phyloP scores from a whole-genome alignment of 2,888 invertebrate species.

The Leucozona laternaria region DNA sequence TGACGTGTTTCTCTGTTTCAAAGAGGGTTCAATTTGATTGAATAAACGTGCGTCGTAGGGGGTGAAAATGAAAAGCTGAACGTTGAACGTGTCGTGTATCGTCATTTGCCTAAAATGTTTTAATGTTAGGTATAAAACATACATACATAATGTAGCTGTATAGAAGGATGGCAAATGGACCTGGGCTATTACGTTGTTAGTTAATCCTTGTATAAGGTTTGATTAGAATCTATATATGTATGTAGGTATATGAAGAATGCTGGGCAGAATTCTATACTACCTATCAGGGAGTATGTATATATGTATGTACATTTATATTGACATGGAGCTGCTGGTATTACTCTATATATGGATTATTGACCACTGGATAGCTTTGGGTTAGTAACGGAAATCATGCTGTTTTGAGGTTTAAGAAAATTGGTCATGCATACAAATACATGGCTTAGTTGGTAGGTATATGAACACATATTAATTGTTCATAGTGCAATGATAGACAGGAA shows the following conservation, averaged over 20 bases:
- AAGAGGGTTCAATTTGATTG: conserved; percentile 6
- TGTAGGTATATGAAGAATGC: conserved; percentile 41
- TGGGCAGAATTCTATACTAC: conserved; percentile 16
- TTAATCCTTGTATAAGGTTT: conserved; percentile 45
- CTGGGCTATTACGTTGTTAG: conserved; percentile 54
- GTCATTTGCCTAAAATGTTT: neutral
- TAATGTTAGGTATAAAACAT: neutral
- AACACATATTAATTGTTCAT: neutral
- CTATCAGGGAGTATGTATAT: conserved; percentile 14
- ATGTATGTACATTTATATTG: too few species aligned
- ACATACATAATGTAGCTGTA: too few species aligned
- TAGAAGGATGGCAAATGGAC: neutral
- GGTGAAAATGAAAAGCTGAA: neutral
- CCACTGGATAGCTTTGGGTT: neutral
- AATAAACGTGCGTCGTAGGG: conserved; percentile 12
- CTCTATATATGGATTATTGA: too few species aligned
- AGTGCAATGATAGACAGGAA: neutral
- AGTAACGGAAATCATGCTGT: neutral
- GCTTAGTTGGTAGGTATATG: neutral
- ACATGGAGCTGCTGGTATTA: neutral
- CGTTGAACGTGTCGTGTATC: neutral
- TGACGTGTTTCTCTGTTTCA: neutral
- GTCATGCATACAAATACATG: neutral
- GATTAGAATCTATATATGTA: conserved; percentile 65
- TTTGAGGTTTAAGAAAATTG: neutral